Evolutionary conservation across 2,797 vertebrate species (phyloP), one percentile per base, ranked within the genome.

Genomic region (Synaphobranchus kaupii): DNA sequence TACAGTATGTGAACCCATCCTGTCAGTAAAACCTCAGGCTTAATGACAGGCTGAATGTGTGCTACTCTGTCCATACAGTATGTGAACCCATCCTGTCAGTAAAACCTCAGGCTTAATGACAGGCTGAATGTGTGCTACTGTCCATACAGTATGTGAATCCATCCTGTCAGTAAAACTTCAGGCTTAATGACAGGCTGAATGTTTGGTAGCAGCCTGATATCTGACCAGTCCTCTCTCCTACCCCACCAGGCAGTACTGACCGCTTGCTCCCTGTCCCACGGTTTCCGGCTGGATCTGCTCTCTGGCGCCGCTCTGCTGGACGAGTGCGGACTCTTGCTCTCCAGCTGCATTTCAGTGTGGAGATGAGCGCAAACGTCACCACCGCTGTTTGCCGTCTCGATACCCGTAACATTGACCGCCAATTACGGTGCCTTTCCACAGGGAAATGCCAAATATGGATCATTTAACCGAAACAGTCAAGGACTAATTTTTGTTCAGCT

Each of bases 281-380:
- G 89, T 81, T 90, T 90, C 90, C 63, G 86, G 84, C 87, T 92
- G 78, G 90, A 13, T 68, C 84, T 89, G 5, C 88, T 88, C 68
- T 86, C 87, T 28, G 20, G 47, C 83, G 90, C 83, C 82, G 87
- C 5, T 28, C 54, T 50, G 66, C 82, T 0, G 12, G 91, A 12
- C 1, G 83, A 90, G 86, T 81, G 82, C 3, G 89, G 88, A 63
- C 48, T 84, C 86, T 31, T 89, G 88, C 87, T 93, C 88, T 95
- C 94, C 94, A 94, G 92, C 95, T 95, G 92, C 88, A 86, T 88
- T 39, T 94, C 58, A 31, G 78, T 86, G 86, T 28, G n/a, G 76
- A 58, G 91, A 68, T 0, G 31, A 76, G 71, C 13, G 44, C 6
- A 20, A 1, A 44, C 48, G 48, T 50, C 44, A 71, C 54, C 15